phyloP scores from a whole-genome alignment of 53 echinoderm and acorn worm genomes.

The Echinometra lucunter region DNA sequence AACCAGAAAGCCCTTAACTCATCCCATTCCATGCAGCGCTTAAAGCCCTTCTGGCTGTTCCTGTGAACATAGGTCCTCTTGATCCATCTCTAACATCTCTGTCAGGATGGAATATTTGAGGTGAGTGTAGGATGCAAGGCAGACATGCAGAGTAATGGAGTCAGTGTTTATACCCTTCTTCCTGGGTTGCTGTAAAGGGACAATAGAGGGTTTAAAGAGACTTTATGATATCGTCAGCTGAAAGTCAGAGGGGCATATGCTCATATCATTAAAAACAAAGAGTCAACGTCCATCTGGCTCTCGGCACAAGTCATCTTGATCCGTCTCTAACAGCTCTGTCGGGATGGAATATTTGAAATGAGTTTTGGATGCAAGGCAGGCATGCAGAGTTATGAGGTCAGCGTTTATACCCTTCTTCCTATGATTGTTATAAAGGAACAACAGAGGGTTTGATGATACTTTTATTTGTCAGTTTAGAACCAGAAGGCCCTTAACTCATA shows the following conservation, averaged over 20 bases:
- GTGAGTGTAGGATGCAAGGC: not conserved
- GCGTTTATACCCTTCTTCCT: conserved; percentile 17
- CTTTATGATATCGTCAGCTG: not conserved
- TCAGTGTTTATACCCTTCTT: conserved; percentile 39
- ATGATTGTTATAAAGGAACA: not conserved
- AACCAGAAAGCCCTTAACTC: not conserved
- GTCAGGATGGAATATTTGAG: conserved; percentile 38
- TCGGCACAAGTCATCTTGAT: not conserved
- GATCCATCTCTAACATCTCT: conserved; percentile 35
- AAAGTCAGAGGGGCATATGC: no score
- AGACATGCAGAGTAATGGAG: conserved; percentile 41
- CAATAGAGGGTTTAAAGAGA: not conserved
- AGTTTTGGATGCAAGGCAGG: conserved; percentile 13
- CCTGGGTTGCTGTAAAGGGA: not conserved
- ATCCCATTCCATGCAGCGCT: not conserved
- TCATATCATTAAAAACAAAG: no score
- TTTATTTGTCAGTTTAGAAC: no score
- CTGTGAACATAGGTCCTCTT: not conserved
- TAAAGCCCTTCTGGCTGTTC: not conserved
- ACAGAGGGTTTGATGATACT: not conserved
- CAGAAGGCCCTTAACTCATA: not conserved
- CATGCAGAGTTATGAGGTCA: conserved; percentile 34
- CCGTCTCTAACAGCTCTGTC: conserved; percentile 11
- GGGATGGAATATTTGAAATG: conserved; percentile 14
- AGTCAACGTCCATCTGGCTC: not conserved